Evolutionary conservation across 2,113 vertebrate genomes (phyloP).

Genomic region (Eolophus roseicapilla): DNA sequence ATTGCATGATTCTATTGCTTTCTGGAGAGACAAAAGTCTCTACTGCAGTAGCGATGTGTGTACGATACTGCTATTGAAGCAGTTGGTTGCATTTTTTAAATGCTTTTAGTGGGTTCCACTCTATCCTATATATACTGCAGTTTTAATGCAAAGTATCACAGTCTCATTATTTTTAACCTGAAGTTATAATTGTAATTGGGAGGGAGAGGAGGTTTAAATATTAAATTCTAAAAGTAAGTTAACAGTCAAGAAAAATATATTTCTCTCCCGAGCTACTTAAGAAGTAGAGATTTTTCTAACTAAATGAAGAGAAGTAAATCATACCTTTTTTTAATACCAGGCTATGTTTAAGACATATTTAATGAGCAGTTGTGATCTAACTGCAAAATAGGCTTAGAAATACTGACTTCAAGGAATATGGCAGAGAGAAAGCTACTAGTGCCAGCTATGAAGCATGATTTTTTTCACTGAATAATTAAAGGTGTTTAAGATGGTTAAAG

Average conservation of each 20-base stretch:
- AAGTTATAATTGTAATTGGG: not conserved
- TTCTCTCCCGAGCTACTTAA: not conserved
- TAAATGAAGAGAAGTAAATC: not conserved
- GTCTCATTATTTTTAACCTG: not conserved
- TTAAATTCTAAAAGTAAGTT: not conserved
- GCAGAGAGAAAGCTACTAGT: not conserved
- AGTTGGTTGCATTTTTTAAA: not conserved
- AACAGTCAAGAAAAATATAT: not conserved
- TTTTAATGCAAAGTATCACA: not conserved
- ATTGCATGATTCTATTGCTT: not conserved
- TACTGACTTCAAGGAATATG: not conserved
- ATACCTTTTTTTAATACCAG: not conserved
- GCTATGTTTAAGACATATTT: not conserved
- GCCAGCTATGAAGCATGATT: not conserved
- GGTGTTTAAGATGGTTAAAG: not conserved
- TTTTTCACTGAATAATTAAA: not conserved
- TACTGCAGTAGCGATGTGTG: not conserved
- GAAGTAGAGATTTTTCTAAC: not conserved
- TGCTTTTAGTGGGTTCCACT: fast-evolving
- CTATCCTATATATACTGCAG: not conserved
- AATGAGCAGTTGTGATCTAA: not conserved
- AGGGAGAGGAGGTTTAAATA: not conserved
- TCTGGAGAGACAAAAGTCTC: not conserved
- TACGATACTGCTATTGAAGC: not conserved
- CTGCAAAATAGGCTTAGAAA: not conserved